A percentile compares a stretch with the other conserved stretches of the same genome.
phyloP scores from a whole-genome alignment of 2,797 vertebrate species.

The Onychomys arenicola region DNA sequence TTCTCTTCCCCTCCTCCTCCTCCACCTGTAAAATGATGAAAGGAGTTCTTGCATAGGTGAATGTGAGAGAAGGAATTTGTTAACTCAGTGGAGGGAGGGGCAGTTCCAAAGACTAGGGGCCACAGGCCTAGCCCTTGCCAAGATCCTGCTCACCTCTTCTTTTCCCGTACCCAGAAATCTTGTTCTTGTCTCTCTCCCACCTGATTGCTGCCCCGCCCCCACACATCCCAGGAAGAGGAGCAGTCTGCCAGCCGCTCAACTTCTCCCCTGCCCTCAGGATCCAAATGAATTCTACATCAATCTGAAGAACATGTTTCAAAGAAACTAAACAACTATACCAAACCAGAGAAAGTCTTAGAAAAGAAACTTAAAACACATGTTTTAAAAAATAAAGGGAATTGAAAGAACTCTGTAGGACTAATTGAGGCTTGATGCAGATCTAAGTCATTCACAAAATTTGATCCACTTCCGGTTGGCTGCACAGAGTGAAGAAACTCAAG shows the following conservation, averaged over 20 bases:
- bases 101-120: neutral
- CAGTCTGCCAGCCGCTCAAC: neutral
- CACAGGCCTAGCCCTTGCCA: neutral
- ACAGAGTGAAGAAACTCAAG: conserved; percentile 16
- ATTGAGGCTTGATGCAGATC: neutral
- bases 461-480: neutral
- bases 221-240: neutral
- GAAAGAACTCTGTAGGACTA: conserved; percentile 15
- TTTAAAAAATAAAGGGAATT: neutral
- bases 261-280: neutral
- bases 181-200: neutral
- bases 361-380: neutral
- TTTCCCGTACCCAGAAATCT: neutral
- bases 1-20: conserved; percentile 8
- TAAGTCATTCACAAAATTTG: conserved; percentile 29
- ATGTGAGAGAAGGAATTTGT: conserved; percentile 18
- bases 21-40: conserved; percentile 28
- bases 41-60: neutral
- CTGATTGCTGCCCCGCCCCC: neutral
- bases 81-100: neutral
- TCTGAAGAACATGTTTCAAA: neutral
- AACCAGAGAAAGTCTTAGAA: conserved; percentile 16
- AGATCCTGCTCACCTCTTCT: neutral
- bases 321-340: neutral
- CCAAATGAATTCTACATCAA: neutral